Percentiles rank a stretch among this genome's conserved stretches.
phyloP scores from a whole-genome alignment of 2,113 vertebrate species.

The Capra hircus region DNA sequence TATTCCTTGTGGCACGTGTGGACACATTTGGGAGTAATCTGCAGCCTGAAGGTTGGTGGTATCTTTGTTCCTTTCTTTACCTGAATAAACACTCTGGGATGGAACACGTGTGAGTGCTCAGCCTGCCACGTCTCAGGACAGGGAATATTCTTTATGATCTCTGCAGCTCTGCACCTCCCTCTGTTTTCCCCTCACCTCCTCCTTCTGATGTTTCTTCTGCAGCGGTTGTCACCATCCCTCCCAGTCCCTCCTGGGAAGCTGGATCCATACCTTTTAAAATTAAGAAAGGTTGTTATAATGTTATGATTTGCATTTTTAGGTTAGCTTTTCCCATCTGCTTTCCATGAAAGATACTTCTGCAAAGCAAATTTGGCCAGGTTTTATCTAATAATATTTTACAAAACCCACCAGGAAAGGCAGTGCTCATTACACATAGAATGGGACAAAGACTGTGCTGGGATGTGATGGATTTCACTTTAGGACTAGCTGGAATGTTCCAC shows the following conservation, averaged over 20 bases:
- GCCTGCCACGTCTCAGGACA: fast-evolving
- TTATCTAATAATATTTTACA: constrained; percentile 54
- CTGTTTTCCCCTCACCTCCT: background rate
- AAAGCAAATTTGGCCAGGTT: constrained; percentile 46
- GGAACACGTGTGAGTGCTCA: background rate
- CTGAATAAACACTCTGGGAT: background rate
- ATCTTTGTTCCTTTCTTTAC: background rate
- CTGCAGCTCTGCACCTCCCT: background rate
- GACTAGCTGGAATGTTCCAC: background rate
- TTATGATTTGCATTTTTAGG: constrained; percentile 49
- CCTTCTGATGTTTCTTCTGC: background rate
- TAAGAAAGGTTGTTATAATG: constrained; percentile 41
- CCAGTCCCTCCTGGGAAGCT: background rate
- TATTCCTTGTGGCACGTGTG: background rate
- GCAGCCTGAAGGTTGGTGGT: background rate
- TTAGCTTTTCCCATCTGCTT: constrained; percentile 61
- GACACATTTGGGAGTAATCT: background rate
- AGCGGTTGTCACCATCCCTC: background rate
- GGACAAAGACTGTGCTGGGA: background rate
- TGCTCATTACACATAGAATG: background rate
- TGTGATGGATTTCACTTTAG: background rate
- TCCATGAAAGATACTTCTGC: constrained; percentile 50
- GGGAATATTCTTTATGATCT: background rate
- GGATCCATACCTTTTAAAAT: constrained; percentile 42
- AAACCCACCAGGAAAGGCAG: background rate